Base-by-base conservation (phyloP, 2,113 vertebrate species). In the Gymnorhina tibicen region DNA sequence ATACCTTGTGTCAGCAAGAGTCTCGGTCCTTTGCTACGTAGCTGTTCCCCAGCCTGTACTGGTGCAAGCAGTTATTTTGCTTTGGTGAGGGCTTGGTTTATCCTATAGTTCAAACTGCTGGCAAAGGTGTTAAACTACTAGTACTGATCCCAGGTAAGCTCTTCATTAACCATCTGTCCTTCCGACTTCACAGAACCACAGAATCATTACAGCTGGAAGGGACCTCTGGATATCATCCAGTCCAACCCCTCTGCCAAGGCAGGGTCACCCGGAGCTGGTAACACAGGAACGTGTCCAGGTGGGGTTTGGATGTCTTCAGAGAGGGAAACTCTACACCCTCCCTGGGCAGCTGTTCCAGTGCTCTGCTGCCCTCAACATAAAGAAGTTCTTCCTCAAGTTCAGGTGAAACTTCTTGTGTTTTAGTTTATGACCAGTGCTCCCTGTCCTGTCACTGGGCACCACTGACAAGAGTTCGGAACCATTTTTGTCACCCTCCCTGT, bases 1-100 rank as follows among this genome's bases (percentile, higher is more conserved):
- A 3, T 44, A 16, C 46, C 5, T 58, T 44, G 4, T 2, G 2
- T 15, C n/a, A 67, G 8, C 5, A 52, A 42, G 13, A 35, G 6
- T 30, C 11, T 5, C 1, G 0, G 6, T 20, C 13, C 13, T 59
- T 69, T 80, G 14, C 33, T 39, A 4, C 0, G 1, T 9, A 49
- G 14, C 15, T 15, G 20, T 52, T 63, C 8, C 4, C 3, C 39
- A 68, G 4, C 32, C 58, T 58, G 4, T 23, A 30, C 3, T 46
- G 15, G 8, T 35, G 2, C 3, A 21, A 2, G 1, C 6, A 37
- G 8, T 58, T 23, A 35, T 39, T 87, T 76, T 39, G 3, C 3
- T 91, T 49, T 58, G 11, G 13, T 37, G 30, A 68, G 4, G 1
- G 4, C 12, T 53, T 12, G 27, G n/a, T 69, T 55, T n/a, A 47